A percentile compares a stretch with the other conserved stretches of the same genome.
Evolutionary conservation across 2,888 invertebrate genomes (phyloP).

Genomic region (Ichneumon xanthorius): DNA sequence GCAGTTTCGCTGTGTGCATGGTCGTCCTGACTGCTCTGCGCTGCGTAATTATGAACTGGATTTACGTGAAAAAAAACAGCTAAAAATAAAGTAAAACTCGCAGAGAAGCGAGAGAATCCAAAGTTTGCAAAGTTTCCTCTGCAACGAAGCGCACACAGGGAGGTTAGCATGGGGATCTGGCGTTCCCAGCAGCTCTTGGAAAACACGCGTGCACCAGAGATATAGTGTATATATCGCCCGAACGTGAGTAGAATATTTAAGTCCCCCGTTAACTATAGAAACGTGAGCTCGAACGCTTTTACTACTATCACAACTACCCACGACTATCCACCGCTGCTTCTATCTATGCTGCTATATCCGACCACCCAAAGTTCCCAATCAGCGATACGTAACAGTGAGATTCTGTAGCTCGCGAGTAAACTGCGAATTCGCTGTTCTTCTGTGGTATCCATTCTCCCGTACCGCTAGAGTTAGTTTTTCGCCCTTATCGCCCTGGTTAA

Average conservation of each 20-base stretch:
- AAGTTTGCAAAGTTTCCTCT: slow-evolving; percentile 53
- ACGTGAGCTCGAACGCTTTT: slow-evolving; percentile 63
- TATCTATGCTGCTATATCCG: slow-evolving; percentile 38
- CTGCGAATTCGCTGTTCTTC: slow-evolving; percentile 58
- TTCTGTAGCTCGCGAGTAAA: slow-evolving; percentile 48
- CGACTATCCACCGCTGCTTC: slow-evolving; percentile 31
- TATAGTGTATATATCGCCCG: slow-evolving; percentile 72
- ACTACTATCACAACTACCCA: slow-evolving; percentile 34
- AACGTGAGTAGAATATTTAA: slow-evolving; percentile 77
- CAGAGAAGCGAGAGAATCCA: slow-evolving; percentile 33
- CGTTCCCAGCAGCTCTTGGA: slow-evolving; percentile 72
- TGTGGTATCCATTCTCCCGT: slow-evolving; percentile 22
- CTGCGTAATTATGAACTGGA: slow-evolving; percentile 54
- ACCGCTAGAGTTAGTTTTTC: slow-evolving; percentile 24
- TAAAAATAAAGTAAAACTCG: slow-evolving; percentile 1
- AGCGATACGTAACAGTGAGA: slow-evolving; percentile 62
- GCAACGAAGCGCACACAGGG: slow-evolving; percentile 41
- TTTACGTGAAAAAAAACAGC: slow-evolving; percentile 7
- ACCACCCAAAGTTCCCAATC: slow-evolving; percentile 66
- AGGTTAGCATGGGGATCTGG: slow-evolving; percentile 67
- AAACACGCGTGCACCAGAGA: slow-evolving; percentile 77
- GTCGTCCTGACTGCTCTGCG: slow-evolving; percentile 12
- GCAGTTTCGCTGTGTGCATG: slow-evolving; percentile 33
- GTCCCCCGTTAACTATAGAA: slow-evolving; percentile 74
- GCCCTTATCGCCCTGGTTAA: slow-evolving; percentile 10